A percentile compares a stretch with the other conserved stretches of the same genome.
Evolutionary conservation across 2,113 vertebrate genomes (phyloP).

Genomic region (Opisthocomus hoazin): DNA sequence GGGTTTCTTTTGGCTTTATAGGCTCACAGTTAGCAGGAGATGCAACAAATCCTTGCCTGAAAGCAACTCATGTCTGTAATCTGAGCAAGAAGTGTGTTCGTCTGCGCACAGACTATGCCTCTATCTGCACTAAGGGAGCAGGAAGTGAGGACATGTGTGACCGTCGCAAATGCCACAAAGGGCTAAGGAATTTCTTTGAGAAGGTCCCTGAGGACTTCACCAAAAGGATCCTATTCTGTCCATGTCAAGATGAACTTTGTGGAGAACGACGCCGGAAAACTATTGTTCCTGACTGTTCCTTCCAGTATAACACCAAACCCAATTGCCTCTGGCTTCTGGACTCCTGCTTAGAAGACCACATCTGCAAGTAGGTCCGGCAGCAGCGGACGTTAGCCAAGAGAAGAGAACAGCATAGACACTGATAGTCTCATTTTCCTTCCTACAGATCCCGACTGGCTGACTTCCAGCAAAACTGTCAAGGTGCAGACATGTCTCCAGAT

Average conservation of each 20-base stretch:
- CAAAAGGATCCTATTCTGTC: conserved; percentile 91
- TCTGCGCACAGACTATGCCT: conserved; percentile 88
- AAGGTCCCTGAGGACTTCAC: conserved; percentile 84
- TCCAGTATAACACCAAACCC: conserved; percentile 75
- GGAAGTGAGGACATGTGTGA: conserved; percentile 79
- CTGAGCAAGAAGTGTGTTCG: conserved; percentile 86
- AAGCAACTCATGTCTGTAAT: conserved; percentile 86
- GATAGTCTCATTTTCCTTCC: conserved; percentile 45
- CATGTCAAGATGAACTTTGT: conserved; percentile 85
- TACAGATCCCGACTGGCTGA: conserved; percentile 78
- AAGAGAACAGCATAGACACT: not conserved
- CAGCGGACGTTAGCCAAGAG: not conserved
- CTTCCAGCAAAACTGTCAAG: conserved; percentile 78
- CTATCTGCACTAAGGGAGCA: conserved; percentile 79
- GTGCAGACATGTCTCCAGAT: conserved; percentile 53
- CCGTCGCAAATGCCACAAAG: conserved; percentile 81
- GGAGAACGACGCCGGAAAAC: conserved; percentile 90
- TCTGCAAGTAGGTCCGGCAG: conserved; percentile 85
- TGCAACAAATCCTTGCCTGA: conserved; percentile 83
- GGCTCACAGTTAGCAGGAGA: conserved; percentile 42
- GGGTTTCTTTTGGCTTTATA: conserved; percentile 8
- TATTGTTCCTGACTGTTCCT: conserved; percentile 91
- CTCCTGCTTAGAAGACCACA: conserved; percentile 80
- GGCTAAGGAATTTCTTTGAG: conserved; percentile 91
- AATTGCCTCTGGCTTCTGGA: conserved; percentile 87